Conservation (phyloP, 2,113 vertebrate genomes). For the Xiphophorus hellerii region DNA sequence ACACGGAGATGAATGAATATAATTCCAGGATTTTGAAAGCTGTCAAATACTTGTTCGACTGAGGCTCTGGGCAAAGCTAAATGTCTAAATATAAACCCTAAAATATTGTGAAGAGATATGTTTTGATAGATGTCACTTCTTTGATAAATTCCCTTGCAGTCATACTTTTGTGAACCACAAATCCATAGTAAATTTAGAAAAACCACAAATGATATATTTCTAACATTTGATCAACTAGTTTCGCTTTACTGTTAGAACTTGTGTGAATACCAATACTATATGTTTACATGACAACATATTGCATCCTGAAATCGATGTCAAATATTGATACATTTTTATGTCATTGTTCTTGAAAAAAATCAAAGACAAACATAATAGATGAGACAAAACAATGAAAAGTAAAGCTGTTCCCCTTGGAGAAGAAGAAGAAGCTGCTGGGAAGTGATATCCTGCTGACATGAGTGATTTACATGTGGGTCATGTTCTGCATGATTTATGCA, state of each 20-base stretch:
- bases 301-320: not conserved
- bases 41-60: no score
- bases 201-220: not conserved
- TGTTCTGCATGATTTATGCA: constrained; percentile 74
- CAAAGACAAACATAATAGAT: constrained; percentile 13
- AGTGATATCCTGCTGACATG: constrained; percentile 62
- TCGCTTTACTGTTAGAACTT: not conserved
- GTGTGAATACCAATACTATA: not conserved
- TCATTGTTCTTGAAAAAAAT: constrained; percentile 7
- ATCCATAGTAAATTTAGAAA: not conserved
- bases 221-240: not conserved
- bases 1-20: no score
- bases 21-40: no score
- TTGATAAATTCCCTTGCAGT: not conserved
- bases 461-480: constrained; percentile 76
- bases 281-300: not conserved
- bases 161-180: not conserved
- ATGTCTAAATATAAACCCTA: not conserved
- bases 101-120: not conserved
- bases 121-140: not conserved
- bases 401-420: constrained; percentile 20
- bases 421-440: constrained; percentile 32
- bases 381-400: constrained; percentile 19
- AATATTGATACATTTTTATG: not conserved
- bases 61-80: no score